Base-by-base conservation (phyloP, 2,888 invertebrate genomes). In the Thera obeliscata region DNA sequence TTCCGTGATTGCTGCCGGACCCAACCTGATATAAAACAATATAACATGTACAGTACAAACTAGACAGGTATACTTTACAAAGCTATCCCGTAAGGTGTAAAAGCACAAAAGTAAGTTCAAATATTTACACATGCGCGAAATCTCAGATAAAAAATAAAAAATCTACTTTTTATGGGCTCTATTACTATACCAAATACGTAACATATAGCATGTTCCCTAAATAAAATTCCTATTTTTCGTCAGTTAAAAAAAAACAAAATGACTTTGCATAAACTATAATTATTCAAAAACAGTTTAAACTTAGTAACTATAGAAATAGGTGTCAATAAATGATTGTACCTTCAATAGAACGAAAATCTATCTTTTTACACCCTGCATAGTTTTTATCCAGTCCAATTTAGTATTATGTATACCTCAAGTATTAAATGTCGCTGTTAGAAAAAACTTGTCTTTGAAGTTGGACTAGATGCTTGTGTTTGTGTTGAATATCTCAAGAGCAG, bases 1-100 rank as follows among this genome's bases (percentile, higher is more conserved):
- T 85, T 85, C 84, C 84, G 80, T 74, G 76, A 85, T 76, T 66
- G 64, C 67, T 68, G 56, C 67, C 61, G 54, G 62, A 35, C 54
- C 61, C 46, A 48, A 38, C 8, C 55, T 36, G 56, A 12, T 11
- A 58, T 50, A 54, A 58, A 61, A 66, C 61, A 61, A 61, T 61
- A 60, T 64, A 52, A 22, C 7, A 12, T 11, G 11, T 46, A 46
- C 33, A 41, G n/a, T 33, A 33, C 33, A 5, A 1, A 50, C n/a
- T 9, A 56, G 46, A n/a, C 33, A 48, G 35, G 48, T 58, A 36
- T 36, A 48, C 48, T n/a, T 58, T 58, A 2, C n/a, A 48, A 48
- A 58, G 33, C 2, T 46, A 46, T 2, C 9, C 22, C 5, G 7
- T 41, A 35, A 58, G 58, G 35, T 58, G 58, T 35, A 33, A 57